These are phyloP conservation scores for Myotis vivesi DNA, from an alignment of 2,797 vertebrate genomes.

Conservation along the genomic window DNA sequence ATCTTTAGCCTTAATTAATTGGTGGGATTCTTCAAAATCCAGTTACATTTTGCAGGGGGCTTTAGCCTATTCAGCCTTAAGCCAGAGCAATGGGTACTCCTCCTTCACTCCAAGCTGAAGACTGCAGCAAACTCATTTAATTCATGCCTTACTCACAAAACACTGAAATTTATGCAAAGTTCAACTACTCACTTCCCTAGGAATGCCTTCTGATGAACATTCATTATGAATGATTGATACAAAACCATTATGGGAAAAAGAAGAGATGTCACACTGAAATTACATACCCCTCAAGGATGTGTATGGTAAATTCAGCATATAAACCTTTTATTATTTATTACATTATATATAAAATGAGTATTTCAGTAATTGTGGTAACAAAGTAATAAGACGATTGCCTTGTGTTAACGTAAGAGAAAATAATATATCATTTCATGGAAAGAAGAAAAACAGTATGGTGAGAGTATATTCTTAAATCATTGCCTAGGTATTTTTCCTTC, in stretches of 20 bases:
- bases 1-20: not conserved
- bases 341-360: conserved; percentile 55
- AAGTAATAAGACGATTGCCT: conserved; percentile 60
- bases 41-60: not conserved
- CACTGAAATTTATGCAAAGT: conserved; percentile 57
- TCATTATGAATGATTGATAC: conserved; percentile 18
- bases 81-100: not conserved
- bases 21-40: not conserved
- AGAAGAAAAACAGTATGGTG: conserved; percentile 54
- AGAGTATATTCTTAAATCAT: conserved; percentile 70
- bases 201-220: not conserved
- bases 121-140: conserved; percentile 28
- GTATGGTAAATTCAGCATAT: not conserved
- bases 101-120: conserved; percentile 20
- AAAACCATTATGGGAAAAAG: not conserved
- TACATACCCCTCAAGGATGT: not conserved
- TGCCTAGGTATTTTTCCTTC: conserved; percentile 11
- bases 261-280: conserved; percentile 49
- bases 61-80: not conserved
- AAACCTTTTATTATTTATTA: conserved; percentile 60
- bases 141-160: not conserved
- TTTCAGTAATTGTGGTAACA: conserved; percentile 56
- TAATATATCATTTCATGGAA: conserved; percentile 41
- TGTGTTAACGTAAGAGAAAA: conserved; percentile 59
- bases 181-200: conserved; percentile 44